Base-by-base conservation (phyloP, 2,113 vertebrate genomes). In the Larimichthys crocea region DNA sequence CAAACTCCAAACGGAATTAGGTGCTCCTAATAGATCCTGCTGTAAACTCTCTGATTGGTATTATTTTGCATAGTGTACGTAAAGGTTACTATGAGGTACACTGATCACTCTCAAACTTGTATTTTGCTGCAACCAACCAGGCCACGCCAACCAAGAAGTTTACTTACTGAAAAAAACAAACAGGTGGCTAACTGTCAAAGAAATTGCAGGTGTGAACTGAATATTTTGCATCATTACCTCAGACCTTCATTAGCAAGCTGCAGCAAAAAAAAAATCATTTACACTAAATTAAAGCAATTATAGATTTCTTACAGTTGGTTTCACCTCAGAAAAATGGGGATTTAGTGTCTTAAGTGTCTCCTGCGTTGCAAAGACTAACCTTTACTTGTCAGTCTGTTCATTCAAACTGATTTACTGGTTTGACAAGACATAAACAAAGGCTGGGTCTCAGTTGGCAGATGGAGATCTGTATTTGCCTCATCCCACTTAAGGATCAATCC, bases 211-310 rank as follows among this genome's bases (percentile, higher is more conserved):
- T 76, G 79, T 40, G 79, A 56, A 35, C 35, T 65, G n/a, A 55
- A 6, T 26, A 59, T 73, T 60, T 60, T 68, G 56, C 76, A 61
- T 74, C 44, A 80, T 83, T 74, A 40, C 29, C 0, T 64, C 35
- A 68, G 64, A 44, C 7, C 8, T 53, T 48, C 29, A 42, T 78
- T 55, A 50, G 46, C 26, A 48, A 66, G 48, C 64, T 56, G 60
- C 49, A 46, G 5, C 14, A 50, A 60, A 40, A 59, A 59, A 46
- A 42, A 19, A 20, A 46, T 73, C 29, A 66, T 86, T 88, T 75
- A 62, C 52, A 62, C 60, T 48, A 55, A 73, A 74, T 15, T 29
- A 31, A 80, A 76, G 57, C 68, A 78, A 55, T 78, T 73, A 55
- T 3, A 48, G 42, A 63, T 74, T 80, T 48, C 19, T 73, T 55